Conservation (phyloP, 2,113 vertebrate species). For the Grammomys dolichurus region DNA sequence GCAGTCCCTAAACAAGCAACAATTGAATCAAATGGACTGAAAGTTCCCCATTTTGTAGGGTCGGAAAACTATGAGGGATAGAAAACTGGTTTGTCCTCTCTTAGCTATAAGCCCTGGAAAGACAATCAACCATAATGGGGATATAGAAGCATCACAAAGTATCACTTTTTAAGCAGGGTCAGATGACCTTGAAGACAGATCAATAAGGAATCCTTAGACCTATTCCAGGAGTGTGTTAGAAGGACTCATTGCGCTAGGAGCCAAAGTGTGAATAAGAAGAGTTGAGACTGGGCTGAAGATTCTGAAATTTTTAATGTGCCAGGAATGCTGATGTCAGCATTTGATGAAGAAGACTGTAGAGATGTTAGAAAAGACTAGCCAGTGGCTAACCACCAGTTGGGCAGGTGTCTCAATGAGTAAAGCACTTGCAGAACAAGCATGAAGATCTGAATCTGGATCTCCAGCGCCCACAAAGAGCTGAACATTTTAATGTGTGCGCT, state of each 20-base stretch:
- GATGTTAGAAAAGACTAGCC: background rate
- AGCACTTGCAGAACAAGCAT: background rate
- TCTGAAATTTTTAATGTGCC: conserved; percentile 5
- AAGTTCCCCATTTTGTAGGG: conserved; percentile 59
- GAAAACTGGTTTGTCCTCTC: conserved; percentile 15
- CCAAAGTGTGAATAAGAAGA: background rate
- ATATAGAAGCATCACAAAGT: conserved; percentile 31
- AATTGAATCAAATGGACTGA: conserved; percentile 52
- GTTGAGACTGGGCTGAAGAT: background rate
- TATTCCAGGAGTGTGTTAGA: conserved; percentile 28
- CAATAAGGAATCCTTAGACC: conserved; percentile 45
- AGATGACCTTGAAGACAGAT: conserved; percentile 36
- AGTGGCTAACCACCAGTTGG: no score
- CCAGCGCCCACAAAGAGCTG: background rate
- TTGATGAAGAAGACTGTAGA: background rate
- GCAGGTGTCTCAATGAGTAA: background rate
- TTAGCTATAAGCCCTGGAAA: conserved; percentile 54
- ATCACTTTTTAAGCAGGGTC: conserved; percentile 30
- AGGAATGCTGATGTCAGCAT: background rate
- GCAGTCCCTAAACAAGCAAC: conserved; percentile 54
- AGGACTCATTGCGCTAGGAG: background rate
- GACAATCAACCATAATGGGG: conserved; percentile 28
- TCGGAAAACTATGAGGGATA: conserved; percentile 50
- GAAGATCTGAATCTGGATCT: background rate
- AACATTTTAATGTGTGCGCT: background rate